Base-by-base conservation (phyloP, 2,113 vertebrate species). In the Chaetodon trifascialis region DNA sequence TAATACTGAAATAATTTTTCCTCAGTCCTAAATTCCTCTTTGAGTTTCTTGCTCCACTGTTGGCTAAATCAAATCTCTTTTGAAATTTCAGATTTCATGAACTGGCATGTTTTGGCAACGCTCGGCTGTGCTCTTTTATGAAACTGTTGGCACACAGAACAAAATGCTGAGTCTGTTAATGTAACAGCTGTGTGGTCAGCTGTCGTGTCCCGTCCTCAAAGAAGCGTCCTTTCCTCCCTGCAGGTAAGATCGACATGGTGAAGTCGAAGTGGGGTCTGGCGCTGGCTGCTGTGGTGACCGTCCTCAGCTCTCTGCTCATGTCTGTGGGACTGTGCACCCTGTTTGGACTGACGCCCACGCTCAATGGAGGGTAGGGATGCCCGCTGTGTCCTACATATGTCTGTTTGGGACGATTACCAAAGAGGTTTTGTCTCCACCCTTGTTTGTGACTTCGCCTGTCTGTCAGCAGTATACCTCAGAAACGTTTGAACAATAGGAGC, bases 191-290 rank as follows among this genome's bases (percentile, higher is more conserved):
- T 44, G 5, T 3, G 0, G 17, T 38, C 42, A 5, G 38, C 51
- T 47, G 0, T 3, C 0, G 3, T 16, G 12, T 75, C 55, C 21
- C 30, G 40, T 42, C 23, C 15, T 76, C 21, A 63, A 36, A 30
- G 6, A 2, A 0, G 44, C n/a, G 0, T 42, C 2, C 46, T 12
- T 44, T 51, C 14, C 55, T 69, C 0, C 25, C 64, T 56, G 52
- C 84, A 99, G 98, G 98, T 63, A 99, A 99, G 93, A 99, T 99
- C 0, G 98, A 99, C 95, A 97, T 99, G 97, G 98, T 99, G 95
- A 99, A 98, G 89, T 99, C 98, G 0, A 99, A 99, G 79, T 99
- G 98, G 98, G 98, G 98, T 4, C 93, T 99, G 91, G 98, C 98
- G 0, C 94, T 99, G 95, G 98, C 98, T 0, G 98, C 98, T 0